Evolutionary conservation across 2,797 vertebrate species (phyloP).

Genomic region (Neomorphus geoffroyi): DNA sequence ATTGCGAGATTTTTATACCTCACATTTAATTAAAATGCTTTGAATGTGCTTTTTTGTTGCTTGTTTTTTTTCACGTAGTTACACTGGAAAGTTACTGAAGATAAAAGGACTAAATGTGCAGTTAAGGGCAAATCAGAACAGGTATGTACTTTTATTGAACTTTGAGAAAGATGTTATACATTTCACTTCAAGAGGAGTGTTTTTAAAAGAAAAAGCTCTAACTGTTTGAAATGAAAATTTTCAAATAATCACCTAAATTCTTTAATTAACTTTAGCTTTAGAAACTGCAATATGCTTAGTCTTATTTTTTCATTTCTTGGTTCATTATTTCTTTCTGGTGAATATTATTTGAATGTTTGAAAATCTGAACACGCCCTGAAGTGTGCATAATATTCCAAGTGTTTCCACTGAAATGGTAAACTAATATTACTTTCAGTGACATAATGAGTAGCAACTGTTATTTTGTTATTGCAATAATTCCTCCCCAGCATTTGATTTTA

Average conservation of each 20-base stretch:
- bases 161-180: background rate
- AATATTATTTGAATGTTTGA: background rate
- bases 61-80: slow-evolving; percentile 75
- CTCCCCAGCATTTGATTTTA: background rate
- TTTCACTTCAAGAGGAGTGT: background rate
- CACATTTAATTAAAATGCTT: background rate
- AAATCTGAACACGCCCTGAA: background rate
- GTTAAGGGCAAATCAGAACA: slow-evolving; percentile 96
- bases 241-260: background rate
- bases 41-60: background rate
- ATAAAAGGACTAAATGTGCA: slow-evolving; percentile 82
- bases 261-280: background rate
- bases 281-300: background rate
- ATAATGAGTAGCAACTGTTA: background rate
- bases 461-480: background rate
- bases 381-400: background rate
- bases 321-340: background rate
- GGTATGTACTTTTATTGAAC: slow-evolving; percentile 72
- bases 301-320: background rate
- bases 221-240: background rate
- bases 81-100: slow-evolving; percentile 87
- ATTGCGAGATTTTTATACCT: background rate
- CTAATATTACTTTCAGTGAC: background rate
- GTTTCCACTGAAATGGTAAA: background rate
- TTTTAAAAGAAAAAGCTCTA: background rate